These are phyloP conservation scores for Noctuana brunneofusca DNA, from an alignment of 2,888 invertebrate species.

Conservation along the genomic window DNA sequence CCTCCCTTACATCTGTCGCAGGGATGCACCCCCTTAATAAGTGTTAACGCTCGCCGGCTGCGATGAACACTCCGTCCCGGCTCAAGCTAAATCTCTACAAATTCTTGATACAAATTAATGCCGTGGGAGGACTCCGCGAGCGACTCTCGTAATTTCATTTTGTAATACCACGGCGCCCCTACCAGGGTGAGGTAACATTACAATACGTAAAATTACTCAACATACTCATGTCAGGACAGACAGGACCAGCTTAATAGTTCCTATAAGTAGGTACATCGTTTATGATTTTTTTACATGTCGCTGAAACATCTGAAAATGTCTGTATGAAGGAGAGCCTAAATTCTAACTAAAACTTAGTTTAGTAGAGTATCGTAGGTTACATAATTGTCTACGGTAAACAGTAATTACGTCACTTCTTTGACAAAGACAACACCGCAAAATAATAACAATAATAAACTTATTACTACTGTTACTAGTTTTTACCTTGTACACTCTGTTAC, in stretches of 20 bases:
- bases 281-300: not conserved
- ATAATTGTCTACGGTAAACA: not conserved
- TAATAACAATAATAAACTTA: not conserved
- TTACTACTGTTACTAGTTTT: slow-evolving; percentile 2
- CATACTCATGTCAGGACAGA: slow-evolving; percentile 27
- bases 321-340: too few relatives aligned
- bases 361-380: not conserved
- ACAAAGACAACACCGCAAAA: not conserved
- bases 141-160: slow-evolving; percentile 77
- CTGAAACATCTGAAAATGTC: not conserved
- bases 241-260: slow-evolving; percentile 8
- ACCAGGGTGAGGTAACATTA: slow-evolving; percentile 48
- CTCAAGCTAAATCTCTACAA: slow-evolving; percentile 81
- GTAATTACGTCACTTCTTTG: not conserved
- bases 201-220: slow-evolving; percentile 51
- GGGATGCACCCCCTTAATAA: slow-evolving; percentile 83
- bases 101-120: slow-evolving; percentile 83
- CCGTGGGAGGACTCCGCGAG: slow-evolving; percentile 66
- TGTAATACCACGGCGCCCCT: slow-evolving; percentile 60
- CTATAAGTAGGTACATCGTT: not conserved
- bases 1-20: slow-evolving; percentile 83
- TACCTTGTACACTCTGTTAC: slow-evolving; percentile 5
- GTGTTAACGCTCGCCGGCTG: slow-evolving; percentile 82
- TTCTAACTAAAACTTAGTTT: too few relatives aligned
- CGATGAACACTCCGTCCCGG: slow-evolving; percentile 75